phyloP scores from a whole-genome alignment of 2,888 invertebrate genomes.

The Rhagophthalmus giganteus region DNA sequence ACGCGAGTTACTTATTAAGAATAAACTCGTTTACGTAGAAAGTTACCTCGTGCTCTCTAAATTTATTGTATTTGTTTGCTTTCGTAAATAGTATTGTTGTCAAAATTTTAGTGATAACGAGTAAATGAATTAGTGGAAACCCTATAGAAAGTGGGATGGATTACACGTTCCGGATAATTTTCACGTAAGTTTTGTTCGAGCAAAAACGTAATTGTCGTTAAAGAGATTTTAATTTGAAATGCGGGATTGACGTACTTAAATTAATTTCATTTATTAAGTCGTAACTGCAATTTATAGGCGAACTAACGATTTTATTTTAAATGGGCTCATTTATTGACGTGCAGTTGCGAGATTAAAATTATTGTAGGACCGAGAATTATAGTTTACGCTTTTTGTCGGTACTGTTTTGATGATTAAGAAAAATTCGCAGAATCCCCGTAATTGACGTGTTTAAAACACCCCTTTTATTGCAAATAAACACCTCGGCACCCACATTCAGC shows the following conservation, averaged over 20 bases:
- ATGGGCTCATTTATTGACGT: neutral
- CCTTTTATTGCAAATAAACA: slow-evolving; percentile 22
- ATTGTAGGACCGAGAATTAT: neutral
- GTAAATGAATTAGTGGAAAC: slow-evolving; percentile 11
- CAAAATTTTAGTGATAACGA: slow-evolving; percentile 13
- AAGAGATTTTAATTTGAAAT: too few relatives aligned
- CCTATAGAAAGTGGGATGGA: slow-evolving; percentile 26
- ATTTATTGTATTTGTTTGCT: slow-evolving; percentile 7
- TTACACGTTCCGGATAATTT: slow-evolving; percentile 20
- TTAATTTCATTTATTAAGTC: too few relatives aligned
- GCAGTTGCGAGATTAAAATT: neutral
- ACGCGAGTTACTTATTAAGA: slow-evolving; percentile 1
- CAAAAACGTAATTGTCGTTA: too few relatives aligned
- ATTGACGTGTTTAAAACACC: slow-evolving; percentile 12
- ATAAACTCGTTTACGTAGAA: neutral
- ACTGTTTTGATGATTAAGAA: too few relatives aligned
- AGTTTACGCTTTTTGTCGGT: neutral
- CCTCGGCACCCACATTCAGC: slow-evolving; percentile 23
- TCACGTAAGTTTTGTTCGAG: slow-evolving; percentile 22
- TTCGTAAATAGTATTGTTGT: neutral
- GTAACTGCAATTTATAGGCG: too few relatives aligned
- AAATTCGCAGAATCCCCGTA: too few relatives aligned
- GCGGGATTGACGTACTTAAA: too few relatives aligned
- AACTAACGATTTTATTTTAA: too few relatives aligned
- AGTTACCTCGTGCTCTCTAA: neutral